These are phyloP conservation scores for Butorides virescens DNA, from an alignment of 2,113 vertebrate genomes.

Conservation along the genomic window DNA sequence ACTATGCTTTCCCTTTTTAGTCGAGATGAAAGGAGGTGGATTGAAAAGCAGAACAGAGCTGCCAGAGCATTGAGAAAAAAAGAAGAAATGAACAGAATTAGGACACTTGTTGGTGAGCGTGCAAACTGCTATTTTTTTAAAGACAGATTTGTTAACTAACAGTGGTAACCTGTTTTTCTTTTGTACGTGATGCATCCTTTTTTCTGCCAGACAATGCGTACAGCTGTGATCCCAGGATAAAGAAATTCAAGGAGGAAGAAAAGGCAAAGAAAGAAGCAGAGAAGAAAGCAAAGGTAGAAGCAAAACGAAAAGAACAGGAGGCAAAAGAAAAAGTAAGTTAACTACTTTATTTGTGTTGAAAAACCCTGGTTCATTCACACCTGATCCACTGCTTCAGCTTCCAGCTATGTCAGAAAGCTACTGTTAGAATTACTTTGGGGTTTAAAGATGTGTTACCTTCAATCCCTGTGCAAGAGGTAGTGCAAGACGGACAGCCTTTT, in stretches of 20 bases:
- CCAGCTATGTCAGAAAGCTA: background rate
- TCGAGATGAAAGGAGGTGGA: slow-evolving; percentile 97
- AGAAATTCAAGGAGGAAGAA: slow-evolving; percentile 98
- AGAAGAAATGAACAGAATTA: slow-evolving; percentile 98
- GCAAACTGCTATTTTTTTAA: background rate
- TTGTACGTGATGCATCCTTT: background rate
- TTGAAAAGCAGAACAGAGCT: slow-evolving; percentile 97
- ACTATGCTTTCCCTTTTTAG: slow-evolving; percentile 64
- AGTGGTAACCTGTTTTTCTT: background rate
- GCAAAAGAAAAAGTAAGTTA: slow-evolving; percentile 90
- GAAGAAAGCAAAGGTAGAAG: slow-evolving; percentile 96
- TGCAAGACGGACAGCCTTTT: background rate
- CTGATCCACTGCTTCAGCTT: background rate
- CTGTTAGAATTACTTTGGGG: background rate
- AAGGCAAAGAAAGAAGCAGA: slow-evolving; percentile 97
- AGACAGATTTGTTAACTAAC: background rate
- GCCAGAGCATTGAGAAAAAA: slow-evolving; percentile 94
- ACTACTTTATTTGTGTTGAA: background rate
- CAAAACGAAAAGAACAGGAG: slow-evolving; percentile 94
- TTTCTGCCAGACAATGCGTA: slow-evolving; percentile 89
- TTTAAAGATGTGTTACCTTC: background rate
- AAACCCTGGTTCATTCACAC: background rate
- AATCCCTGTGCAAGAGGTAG: background rate
- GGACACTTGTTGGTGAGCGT: slow-evolving; percentile 85
- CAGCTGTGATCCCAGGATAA: slow-evolving; percentile 94